Conservation (phyloP, 1,140 invertebrate species). For the Papilio aristodemus region DNA sequence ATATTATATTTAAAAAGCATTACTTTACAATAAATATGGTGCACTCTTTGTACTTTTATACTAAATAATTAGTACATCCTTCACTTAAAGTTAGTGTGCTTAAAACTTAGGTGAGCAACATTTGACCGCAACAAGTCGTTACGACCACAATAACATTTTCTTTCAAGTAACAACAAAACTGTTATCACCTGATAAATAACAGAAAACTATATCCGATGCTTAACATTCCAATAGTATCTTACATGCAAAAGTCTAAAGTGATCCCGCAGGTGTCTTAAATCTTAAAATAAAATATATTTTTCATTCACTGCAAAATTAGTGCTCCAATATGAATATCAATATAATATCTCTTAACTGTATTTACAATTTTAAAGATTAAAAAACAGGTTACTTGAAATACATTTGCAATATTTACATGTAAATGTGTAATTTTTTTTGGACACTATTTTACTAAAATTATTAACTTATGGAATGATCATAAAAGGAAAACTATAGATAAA, state of each 20-base stretch:
- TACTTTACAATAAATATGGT: conserved; percentile 41
- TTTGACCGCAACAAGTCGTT: conserved; percentile 35
- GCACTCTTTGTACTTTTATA: conserved; percentile 54
- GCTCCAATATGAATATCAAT: conserved; percentile 36
- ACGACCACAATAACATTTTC: conserved; percentile 25
- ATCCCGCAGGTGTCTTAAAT: conserved; percentile 21
- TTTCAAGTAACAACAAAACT: conserved; percentile 14
- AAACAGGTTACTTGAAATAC: conserved; percentile 7
- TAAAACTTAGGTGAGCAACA: conserved; percentile 61
- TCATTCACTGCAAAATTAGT: conserved; percentile 15
- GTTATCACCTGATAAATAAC: neutral
- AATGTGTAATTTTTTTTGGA: neutral
- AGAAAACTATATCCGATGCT: neutral
- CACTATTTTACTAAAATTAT: conserved; percentile 32
- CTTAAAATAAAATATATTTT: conserved; percentile 8
- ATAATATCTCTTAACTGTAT: conserved; percentile 38
- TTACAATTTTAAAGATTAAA: conserved; percentile 30
- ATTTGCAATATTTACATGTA: conserved; percentile 13
- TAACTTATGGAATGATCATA: conserved; percentile 60
- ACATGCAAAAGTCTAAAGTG: conserved; percentile 20
- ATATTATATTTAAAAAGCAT: conserved; percentile 20
- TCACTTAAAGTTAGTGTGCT: conserved; percentile 41
- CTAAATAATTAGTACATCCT: conserved; percentile 43
- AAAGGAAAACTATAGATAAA: conserved; percentile 61
- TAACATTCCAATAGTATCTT: conserved; percentile 11